These are phyloP conservation scores for Octomys mimax DNA, from an alignment of 2,797 vertebrate species.

Conservation along the genomic window DNA sequence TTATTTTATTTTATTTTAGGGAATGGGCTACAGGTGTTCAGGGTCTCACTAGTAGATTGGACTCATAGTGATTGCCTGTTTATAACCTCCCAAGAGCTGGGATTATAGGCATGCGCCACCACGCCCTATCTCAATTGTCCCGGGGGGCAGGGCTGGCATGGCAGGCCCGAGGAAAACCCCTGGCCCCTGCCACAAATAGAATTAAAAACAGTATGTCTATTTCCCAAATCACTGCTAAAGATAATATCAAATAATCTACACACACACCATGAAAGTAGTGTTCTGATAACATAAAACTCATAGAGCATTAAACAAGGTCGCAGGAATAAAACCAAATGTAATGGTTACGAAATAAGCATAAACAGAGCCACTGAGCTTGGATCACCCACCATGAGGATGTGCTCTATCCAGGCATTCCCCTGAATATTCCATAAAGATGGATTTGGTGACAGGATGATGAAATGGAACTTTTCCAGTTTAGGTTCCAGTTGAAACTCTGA, in stretches of 20 bases:
- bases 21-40: too few species aligned
- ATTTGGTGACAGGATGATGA: neutral
- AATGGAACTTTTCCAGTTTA: neutral
- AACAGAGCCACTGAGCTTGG: neutral
- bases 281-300: neutral
- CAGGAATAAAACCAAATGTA: neutral
- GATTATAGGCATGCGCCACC: too few species aligned
- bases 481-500: neutral
- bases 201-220: constrained; percentile 20
- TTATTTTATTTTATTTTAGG: too few species aligned
- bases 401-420: neutral
- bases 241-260: constrained; percentile 15
- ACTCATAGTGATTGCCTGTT: too few species aligned
- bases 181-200: neutral
- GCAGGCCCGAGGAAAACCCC: too few species aligned
- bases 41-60: too few species aligned
- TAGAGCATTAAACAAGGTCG: constrained; percentile 2
- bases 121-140: too few species aligned
- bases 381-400: neutral
- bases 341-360: neutral
- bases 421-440: neutral
- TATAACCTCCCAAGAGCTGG: too few species aligned
- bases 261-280: neutral
- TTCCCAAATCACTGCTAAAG: constrained; percentile 52
- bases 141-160: too few species aligned